Conservation (phyloP, 1,140 invertebrate genomes). For the Drosophila persimilis region DNA sequence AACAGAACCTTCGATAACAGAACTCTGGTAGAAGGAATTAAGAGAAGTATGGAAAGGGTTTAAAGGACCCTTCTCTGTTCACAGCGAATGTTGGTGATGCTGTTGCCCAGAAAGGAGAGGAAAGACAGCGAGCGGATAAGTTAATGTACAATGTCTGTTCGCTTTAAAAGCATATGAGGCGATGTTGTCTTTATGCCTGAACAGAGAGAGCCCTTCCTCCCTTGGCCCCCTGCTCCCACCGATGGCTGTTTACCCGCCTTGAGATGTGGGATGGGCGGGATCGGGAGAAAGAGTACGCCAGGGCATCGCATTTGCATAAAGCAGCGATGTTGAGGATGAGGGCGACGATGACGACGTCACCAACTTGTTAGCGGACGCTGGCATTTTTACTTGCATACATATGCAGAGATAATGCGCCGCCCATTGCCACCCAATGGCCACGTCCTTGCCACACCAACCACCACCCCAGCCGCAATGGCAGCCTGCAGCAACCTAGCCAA, state of each 20-base stretch:
- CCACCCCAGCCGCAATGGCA: not conserved
- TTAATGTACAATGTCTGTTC: slow-evolving; percentile 79
- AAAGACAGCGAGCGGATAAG: slow-evolving; percentile 51
- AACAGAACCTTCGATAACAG: not conserved
- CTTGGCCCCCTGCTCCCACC: not conserved
- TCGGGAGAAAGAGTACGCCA: too few species aligned
- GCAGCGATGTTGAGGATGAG: slow-evolving; percentile 19
- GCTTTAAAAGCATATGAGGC: slow-evolving; percentile 72
- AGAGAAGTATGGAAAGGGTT: not conserved
- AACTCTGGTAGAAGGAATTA: slow-evolving; percentile 4
- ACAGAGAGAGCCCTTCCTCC: slow-evolving; percentile 18
- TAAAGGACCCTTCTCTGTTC: slow-evolving; percentile 20
- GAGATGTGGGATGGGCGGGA: slow-evolving; percentile 11
- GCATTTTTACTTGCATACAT: slow-evolving; percentile 66
- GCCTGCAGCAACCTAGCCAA: not conserved
- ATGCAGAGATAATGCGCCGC: slow-evolving; percentile 63
- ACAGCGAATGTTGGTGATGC: slow-evolving; percentile 21
- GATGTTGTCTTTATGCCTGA: slow-evolving; percentile 75
- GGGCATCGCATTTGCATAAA: slow-evolving; percentile 65
- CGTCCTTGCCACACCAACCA: slow-evolving; percentile 36
- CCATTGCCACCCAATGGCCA: slow-evolving; percentile 48
- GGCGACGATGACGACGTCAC: slow-evolving; percentile 47
- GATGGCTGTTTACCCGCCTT: slow-evolving; percentile 35
- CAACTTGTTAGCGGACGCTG: slow-evolving; percentile 70
- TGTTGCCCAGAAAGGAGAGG: slow-evolving; percentile 24